Evolutionary conservation across 92 coral and sea anemone genomes (phyloP), one percentile per base, ranked within the genome.

Genomic region (Zoanthus solanderi): DNA sequence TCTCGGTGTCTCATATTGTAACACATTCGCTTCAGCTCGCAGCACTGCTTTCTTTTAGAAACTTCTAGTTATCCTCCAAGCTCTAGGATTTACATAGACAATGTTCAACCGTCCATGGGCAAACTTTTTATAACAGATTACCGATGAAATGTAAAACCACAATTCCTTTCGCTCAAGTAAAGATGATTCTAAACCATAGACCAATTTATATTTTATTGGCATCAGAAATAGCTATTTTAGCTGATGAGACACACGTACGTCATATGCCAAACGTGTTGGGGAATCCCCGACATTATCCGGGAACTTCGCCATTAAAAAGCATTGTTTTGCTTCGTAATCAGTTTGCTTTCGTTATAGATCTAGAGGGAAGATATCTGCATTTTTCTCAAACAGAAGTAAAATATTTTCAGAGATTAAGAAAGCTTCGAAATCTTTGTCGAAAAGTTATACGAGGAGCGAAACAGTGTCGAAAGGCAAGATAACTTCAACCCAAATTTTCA

Each of bases 271-370:
- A 65, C 75, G 12, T 8, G 44, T 65, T 11, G 52, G 75, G 85
- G 85, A 81, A 81, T 81, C 85, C 85, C 85, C 85, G 75, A 29
- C 45, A 31, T 31, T 46, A 81, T 81, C 85, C 85, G 85, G 85
- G 85, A 81, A 8, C 13, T 65, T 81, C 67, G 28, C 14, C 3
- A 77, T 67, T 44, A 65, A 11, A 16, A 14, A 34, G 12, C 46
- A 9, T 0, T n/a, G 13, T 14, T 17, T 15, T n/a, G 13, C 29
- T 17, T 15, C 31, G 75, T 10, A 2, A 13, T 9, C 75, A 34
- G 8, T 65, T 37, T 48, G 17, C 29, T 79, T 79, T 79, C 72
- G 83, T 45, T 57, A 2, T 37, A 23, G 52, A 47, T 8, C 8
- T 47, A 8, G 8, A 34, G 16, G 6, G 52, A 80, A 44, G 45